A percentile compares a stretch with the other conserved stretches of the same genome.
Evolutionary conservation across 2,888 invertebrate genomes (phyloP).

Genomic region (Ectemnius continuus): DNA sequence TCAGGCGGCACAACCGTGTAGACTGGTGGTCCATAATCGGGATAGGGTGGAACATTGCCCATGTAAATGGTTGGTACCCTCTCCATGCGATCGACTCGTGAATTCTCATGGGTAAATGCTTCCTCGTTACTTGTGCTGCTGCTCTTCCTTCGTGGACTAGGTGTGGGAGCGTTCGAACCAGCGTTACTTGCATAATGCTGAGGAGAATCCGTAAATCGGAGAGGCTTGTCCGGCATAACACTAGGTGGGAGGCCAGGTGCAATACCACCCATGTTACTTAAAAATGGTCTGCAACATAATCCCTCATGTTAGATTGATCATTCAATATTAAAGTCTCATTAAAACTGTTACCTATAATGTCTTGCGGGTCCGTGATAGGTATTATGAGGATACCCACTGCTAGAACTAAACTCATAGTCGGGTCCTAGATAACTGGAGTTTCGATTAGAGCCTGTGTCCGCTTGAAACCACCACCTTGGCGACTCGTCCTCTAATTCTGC

Average conservation of each 20-base stretch:
- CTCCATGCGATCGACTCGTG: constrained; percentile 67
- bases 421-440: constrained; percentile 75
- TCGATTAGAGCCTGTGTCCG: constrained; percentile 71
- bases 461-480: constrained; percentile 73
- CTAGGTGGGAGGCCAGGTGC: constrained; percentile 69
- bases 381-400: constrained; percentile 86
- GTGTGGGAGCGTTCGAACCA: constrained; percentile 81
- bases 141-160: constrained; percentile 86
- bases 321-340: neutral
- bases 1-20: constrained; percentile 70
- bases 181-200: constrained; percentile 83
- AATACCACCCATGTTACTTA: constrained; percentile 75
- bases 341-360: constrained; percentile 81
- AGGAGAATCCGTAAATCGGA: constrained; percentile 87
- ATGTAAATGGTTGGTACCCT: constrained; percentile 73
- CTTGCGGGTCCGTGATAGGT: constrained; percentile 93
- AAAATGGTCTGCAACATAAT: constrained; percentile 66
- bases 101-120: constrained; percentile 77
- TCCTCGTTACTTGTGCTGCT: constrained; percentile 85
- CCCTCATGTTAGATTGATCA: neutral
- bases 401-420: constrained; percentile 82
- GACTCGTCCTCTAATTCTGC: constrained; percentile 65
- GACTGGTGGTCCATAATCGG: constrained; percentile 73
- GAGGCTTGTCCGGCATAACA: constrained; percentile 79
- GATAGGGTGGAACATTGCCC: constrained; percentile 67